These are phyloP conservation scores for Lomographa bimaculata DNA, from an alignment of 2,888 invertebrate species.

Conservation along the genomic window DNA sequence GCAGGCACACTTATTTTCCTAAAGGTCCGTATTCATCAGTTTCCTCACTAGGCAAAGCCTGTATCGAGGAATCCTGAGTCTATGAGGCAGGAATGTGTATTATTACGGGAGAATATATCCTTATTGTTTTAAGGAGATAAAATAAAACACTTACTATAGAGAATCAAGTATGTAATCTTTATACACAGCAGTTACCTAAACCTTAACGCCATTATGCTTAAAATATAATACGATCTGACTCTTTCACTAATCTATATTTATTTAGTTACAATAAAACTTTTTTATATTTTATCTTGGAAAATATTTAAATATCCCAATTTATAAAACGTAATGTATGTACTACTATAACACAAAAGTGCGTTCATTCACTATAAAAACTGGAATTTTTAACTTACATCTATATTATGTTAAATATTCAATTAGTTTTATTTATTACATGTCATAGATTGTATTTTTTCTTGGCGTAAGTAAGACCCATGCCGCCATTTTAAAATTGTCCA, in stretches of 20 bases:
- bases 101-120: no score
- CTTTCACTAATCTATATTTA: conserved; percentile 62
- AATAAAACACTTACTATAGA: conserved; percentile 57
- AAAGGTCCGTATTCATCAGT: no score
- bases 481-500: conserved; percentile 38
- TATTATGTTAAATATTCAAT: conserved; percentile 36
- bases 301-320: conserved; percentile 58
- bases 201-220: conserved; percentile 70
- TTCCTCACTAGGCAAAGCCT: no score
- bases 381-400: conserved; percentile 59
- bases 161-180: conserved; percentile 73
- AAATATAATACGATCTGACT: conserved; percentile 80
- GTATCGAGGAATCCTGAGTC: no score
- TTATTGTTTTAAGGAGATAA: conserved; percentile 11
- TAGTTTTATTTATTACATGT: conserved; percentile 37
- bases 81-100: no score
- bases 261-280: conserved; percentile 60
- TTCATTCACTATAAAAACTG: conserved; percentile 55
- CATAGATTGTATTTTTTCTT: conserved; percentile 27
- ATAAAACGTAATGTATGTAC: conserved; percentile 55
- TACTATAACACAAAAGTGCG: conserved; percentile 61
- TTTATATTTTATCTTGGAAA: conserved; percentile 70
- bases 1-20: no score
- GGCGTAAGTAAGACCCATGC: conserved; percentile 27
- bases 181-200: conserved; percentile 74